phyloP scores from a whole-genome alignment of 2,113 vertebrate species.

The Zosterops lateralis region DNA sequence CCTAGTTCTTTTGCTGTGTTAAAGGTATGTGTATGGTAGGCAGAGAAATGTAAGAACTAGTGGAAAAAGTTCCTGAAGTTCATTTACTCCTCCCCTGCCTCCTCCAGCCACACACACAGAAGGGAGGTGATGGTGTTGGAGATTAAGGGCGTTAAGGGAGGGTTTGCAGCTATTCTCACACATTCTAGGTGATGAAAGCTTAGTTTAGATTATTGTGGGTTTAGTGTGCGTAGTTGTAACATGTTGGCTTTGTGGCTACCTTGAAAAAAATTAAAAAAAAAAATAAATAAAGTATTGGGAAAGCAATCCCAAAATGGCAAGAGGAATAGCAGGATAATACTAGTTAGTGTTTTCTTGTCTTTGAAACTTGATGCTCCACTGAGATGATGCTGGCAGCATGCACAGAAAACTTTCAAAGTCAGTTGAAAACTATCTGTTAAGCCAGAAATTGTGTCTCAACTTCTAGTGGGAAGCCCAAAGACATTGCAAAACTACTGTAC shows the following conservation, averaged over 20 bases:
- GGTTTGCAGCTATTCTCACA: neutral
- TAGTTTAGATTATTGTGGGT: neutral
- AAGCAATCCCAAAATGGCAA: neutral
- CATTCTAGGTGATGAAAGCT: neutral
- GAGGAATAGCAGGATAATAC: neutral
- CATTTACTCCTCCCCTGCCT: neutral
- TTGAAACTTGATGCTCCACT: neutral
- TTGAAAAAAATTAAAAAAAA: neutral
- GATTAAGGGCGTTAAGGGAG: neutral
- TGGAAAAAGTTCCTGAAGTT: neutral
- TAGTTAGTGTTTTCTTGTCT: neutral
- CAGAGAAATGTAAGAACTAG: neutral
- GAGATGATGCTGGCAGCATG: neutral
- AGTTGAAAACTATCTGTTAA: neutral
- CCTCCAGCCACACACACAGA: neutral
- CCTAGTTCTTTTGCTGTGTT: neutral
- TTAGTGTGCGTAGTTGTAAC: neutral
- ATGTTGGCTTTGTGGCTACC: neutral
- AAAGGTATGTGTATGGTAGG: neutral
- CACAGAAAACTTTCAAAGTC: neutral
- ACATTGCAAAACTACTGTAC: neutral
- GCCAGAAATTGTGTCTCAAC: neutral
- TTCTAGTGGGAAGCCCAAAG: neutral
- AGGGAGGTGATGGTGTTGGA: neutral
- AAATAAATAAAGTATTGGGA: neutral